These are phyloP conservation scores for Neelides sp. DNA, from an alignment of 1,140 invertebrate genomes.

Conservation along the genomic window DNA sequence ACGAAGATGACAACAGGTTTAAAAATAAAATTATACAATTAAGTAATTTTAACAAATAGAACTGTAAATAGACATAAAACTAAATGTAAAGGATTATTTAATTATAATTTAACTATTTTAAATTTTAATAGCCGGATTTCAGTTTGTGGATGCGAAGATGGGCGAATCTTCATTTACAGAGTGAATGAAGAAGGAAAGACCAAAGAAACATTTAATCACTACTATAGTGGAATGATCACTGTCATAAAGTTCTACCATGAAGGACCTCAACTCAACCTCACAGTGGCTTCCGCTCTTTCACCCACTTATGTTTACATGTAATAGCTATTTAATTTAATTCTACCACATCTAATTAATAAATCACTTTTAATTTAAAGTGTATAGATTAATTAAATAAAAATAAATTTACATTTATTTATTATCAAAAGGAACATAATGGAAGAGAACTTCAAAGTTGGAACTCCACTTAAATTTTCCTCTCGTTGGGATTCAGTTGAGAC, in stretches of 20 bases:
- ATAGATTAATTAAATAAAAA: too few relatives aligned
- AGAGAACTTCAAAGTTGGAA: conserved; percentile 21
- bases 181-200: conserved; percentile 7
- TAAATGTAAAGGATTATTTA: too few relatives aligned
- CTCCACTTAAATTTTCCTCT: conserved; percentile 23
- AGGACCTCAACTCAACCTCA: conserved; percentile 19
- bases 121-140: conserved; percentile 13
- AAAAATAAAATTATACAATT: conserved; percentile 18
- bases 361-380: too few relatives aligned
- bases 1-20: conserved; percentile 16
- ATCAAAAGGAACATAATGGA: conserved; percentile 18
- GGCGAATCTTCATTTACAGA: conserved; percentile 19
- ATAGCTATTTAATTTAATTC: conserved; percentile 3
- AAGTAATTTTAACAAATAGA: too few relatives aligned
- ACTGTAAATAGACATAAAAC: too few relatives aligned
- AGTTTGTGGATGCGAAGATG: conserved; percentile 27
- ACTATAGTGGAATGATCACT: conserved; percentile 24
- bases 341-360: too few relatives aligned
- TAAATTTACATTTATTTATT: too few relatives aligned
- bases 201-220: conserved; percentile 12
- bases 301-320: conserved; percentile 28
- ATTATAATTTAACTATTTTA: neutral
- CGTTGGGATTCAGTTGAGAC: conserved; percentile 44
- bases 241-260: conserved; percentile 20
- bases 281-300: conserved; percentile 21